These are phyloP conservation scores for Chironomus riparius DNA, from an alignment of 2,888 invertebrate species.

Conservation along the genomic window DNA sequence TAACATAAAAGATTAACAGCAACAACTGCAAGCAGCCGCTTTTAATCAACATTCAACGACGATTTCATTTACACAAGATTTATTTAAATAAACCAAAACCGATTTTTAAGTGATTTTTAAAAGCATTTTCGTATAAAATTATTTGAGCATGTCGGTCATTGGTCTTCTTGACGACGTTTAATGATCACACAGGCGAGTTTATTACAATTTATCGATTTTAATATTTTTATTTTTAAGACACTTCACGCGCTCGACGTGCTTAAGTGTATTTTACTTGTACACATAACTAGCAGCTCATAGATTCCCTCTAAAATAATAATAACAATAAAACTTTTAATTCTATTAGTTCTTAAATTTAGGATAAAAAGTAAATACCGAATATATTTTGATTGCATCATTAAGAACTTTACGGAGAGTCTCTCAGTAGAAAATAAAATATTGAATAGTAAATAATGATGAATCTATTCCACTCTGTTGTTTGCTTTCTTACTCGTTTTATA, in stretches of 20 bases:
- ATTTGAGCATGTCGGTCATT: constrained; percentile 12
- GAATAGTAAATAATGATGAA: background rate
- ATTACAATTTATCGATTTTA: background rate
- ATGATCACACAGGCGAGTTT: background rate
- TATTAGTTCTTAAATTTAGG: constrained; percentile 18
- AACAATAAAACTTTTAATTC: background rate
- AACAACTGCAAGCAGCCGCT: background rate
- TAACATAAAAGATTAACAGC: background rate
- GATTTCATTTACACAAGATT: background rate
- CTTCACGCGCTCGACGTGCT: constrained; percentile 20
- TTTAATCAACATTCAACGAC: background rate
- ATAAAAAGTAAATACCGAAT: constrained; percentile 6
- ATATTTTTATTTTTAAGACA: background rate
- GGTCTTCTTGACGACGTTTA: background rate
- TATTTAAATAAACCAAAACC: background rate
- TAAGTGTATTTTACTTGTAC: constrained; percentile 18
- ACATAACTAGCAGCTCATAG: background rate
- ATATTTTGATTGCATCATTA: constrained; percentile 15
- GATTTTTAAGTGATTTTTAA: background rate
- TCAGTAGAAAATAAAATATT: background rate
- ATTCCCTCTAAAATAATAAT: background rate
- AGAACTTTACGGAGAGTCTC: background rate
- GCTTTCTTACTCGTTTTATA: constrained; percentile 6
- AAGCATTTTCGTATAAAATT: background rate
- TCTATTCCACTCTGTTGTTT: background rate